These are phyloP conservation scores for Andrena chrysosceles DNA, from an alignment of 2,888 invertebrate genomes.

Conservation along the genomic window DNA sequence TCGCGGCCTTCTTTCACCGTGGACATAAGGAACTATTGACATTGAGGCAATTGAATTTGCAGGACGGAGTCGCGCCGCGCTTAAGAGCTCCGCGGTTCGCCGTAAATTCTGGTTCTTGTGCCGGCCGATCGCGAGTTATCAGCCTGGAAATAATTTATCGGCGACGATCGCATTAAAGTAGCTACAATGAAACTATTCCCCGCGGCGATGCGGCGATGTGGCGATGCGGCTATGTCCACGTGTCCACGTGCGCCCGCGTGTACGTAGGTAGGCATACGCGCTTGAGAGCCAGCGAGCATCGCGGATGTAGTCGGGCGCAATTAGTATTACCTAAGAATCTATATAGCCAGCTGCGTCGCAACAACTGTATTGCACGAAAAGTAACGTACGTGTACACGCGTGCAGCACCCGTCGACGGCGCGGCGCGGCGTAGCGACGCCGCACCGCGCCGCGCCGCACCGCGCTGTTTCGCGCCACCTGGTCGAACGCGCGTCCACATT, in stretches of 20 bases:
- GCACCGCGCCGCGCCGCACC: slow-evolving; percentile 72
- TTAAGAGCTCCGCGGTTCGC: slow-evolving; percentile 32
- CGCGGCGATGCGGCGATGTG: slow-evolving; percentile 29
- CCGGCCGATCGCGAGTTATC: slow-evolving; percentile 52
- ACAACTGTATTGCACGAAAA: slow-evolving; percentile 49
- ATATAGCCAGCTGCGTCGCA: slow-evolving; percentile 61
- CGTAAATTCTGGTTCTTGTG: slow-evolving; percentile 62
- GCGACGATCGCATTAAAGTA: slow-evolving; percentile 65
- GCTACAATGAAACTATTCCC: slow-evolving; percentile 69
- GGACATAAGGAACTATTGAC: slow-evolving; percentile 44
- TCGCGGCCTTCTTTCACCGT: slow-evolving; percentile 44
- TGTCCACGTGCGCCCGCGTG: slow-evolving; percentile 25
- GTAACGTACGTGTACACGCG: slow-evolving; percentile 28
- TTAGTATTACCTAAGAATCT: slow-evolving; percentile 79
- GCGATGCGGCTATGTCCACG: slow-evolving; percentile 18
- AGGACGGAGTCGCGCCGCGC: slow-evolving; percentile 44
- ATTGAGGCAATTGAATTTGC: slow-evolving; percentile 62
- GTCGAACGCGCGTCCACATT: slow-evolving; percentile 74
- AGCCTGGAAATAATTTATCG: slow-evolving; percentile 54
- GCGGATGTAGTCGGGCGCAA: slow-evolving; percentile 67
- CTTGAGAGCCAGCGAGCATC: slow-evolving; percentile 4
- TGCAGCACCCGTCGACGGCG: slow-evolving; percentile 23
- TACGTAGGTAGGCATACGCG: too few relatives aligned
- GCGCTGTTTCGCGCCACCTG: slow-evolving; percentile 74
- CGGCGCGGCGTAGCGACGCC: slow-evolving; percentile 55